A percentile compares a stretch with the other conserved stretches of the same genome.
These are phyloP conservation scores for Corythaeola cristata DNA, from an alignment of 2,113 vertebrate species.

Conservation along the genomic window DNA sequence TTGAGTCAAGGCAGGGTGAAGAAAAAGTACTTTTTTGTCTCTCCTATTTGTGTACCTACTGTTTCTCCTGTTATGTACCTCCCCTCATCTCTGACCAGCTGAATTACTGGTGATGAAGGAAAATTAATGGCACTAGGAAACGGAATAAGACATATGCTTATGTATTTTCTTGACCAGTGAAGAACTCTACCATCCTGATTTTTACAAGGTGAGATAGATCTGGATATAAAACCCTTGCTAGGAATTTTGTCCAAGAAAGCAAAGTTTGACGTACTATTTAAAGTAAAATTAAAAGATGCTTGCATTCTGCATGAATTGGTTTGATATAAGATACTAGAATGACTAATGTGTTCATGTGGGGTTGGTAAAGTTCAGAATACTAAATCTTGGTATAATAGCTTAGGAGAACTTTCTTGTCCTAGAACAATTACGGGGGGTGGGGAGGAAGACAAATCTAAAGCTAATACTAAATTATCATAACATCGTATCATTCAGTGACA, in stretches of 20 bases:
- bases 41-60: not conserved
- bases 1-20: not conserved
- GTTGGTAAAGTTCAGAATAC: not conserved
- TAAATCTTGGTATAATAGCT: not conserved
- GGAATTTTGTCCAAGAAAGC: not conserved
- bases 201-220: not conserved
- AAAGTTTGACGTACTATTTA: not conserved
- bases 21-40: not conserved
- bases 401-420: conserved; percentile 1
- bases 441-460: not conserved
- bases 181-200: not conserved
- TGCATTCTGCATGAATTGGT: not conserved
- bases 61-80: not conserved
- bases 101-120: not conserved
- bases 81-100: not conserved
- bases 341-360: not conserved
- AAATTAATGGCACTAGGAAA: not conserved
- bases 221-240: not conserved
- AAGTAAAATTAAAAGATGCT: not conserved
- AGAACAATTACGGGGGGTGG: not conserved
- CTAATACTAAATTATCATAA: not conserved
- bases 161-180: not conserved
- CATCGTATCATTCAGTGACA: not conserved
- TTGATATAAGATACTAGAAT: not conserved
- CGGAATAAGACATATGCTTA: not conserved